A percentile compares a stretch with the other conserved stretches of the same genome.
phyloP scores from a whole-genome alignment of 1,140 invertebrate genomes.

The Mizuhopecten yessoensis region DNA sequence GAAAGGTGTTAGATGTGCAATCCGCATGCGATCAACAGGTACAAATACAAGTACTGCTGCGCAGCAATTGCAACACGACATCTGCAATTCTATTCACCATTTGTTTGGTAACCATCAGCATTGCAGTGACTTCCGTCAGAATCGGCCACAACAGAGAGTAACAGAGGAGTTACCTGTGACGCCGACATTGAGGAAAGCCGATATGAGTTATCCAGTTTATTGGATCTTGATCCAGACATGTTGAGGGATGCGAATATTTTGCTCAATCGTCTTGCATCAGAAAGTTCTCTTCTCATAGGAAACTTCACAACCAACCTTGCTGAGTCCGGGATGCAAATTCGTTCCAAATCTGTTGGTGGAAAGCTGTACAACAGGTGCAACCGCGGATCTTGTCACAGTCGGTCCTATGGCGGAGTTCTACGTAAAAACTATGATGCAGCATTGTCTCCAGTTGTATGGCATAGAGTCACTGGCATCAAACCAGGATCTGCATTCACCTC shows the following conservation, averaged over 20 bases:
- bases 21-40: conserved; percentile 51
- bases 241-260: too few relatives aligned
- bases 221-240: neutral
- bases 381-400: conserved; percentile 26
- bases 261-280: conserved; percentile 42
- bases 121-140: conserved; percentile 49
- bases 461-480: neutral
- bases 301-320: too few relatives aligned
- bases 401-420: conserved; percentile 35
- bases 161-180: neutral
- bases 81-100: conserved; percentile 45
- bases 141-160: neutral
- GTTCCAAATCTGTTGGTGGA: conserved; percentile 56
- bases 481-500: neutral
- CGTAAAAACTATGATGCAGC: conserved; percentile 26
- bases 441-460: conserved; percentile 49
- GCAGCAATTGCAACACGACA: conserved; percentile 41
- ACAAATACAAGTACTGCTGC: conserved; percentile 42
- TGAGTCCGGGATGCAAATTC: conserved; percentile 52
- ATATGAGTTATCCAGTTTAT: neutral
- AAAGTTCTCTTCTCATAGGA: conserved; percentile 21
- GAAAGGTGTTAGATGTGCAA: conserved; percentile 64
- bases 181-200: too few relatives aligned
- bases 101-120: conserved; percentile 46
- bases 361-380: conserved; percentile 22